Conservation (phyloP, 2,113 vertebrate species). For the human region GRCh38 chr12:42945001-42945500, state of each 20-base stretch:
- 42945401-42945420: not conserved
- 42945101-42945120: constrained; percentile 18
- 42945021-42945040: not conserved
- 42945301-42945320: not conserved
- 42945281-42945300: not conserved
- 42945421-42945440: not conserved
- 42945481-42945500: not conserved
- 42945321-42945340: not conserved
- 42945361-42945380: not conserved
- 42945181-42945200: constrained; percentile 17
- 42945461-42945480: not conserved
- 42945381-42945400: not conserved
- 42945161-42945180: not conserved
- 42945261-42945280: not conserved
- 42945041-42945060: not conserved
- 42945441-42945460: not conserved
- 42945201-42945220: not conserved
- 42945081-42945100: not conserved
- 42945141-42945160: not conserved
- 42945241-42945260: not conserved
- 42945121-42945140: not conserved
- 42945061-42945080: not conserved
- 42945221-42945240: not conserved
- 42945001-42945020: not conserved
- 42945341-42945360: not conserved